Conservation (phyloP, 2,888 invertebrate species). For the Aromia moschata region DNA sequence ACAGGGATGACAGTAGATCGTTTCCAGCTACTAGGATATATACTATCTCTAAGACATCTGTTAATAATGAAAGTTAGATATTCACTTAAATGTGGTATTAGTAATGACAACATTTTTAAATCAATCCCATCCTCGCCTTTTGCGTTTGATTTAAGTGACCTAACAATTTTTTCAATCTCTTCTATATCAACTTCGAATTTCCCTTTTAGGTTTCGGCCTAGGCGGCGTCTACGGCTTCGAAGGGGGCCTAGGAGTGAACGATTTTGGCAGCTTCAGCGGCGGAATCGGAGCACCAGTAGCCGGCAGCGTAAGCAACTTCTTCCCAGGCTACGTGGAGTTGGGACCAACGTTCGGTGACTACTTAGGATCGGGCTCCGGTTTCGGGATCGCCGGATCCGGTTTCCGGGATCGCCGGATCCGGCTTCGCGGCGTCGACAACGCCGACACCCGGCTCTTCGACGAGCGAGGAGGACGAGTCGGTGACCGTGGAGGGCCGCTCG, state of each 20-base stretch:
- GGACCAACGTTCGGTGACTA: background rate
- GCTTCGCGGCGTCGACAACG: background rate
- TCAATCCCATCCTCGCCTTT: too few species aligned
- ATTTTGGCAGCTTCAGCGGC: background rate
- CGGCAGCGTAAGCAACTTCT: constrained; percentile 7
- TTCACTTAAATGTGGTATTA: too few species aligned
- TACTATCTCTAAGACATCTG: too few species aligned
- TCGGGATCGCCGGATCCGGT: constrained; percentile 1
- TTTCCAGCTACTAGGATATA: too few species aligned
- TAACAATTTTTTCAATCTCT: too few species aligned
- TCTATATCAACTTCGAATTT: too few species aligned
- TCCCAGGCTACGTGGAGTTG: too few species aligned
- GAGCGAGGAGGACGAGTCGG: constrained; percentile 29
- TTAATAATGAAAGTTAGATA: too few species aligned
- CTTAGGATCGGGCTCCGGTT: constrained; percentile 4
- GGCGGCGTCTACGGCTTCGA: background rate
- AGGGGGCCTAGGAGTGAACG: constrained; percentile 3
- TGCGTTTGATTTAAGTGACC: too few species aligned
- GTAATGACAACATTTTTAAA: too few species aligned
- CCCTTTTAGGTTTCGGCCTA: too few species aligned
- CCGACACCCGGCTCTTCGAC: background rate
- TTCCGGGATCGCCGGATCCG: constrained; percentile 7
- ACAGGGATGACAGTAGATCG: too few species aligned
- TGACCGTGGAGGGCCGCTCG: constrained; percentile 29
- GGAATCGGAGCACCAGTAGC: constrained; percentile 2